Evolutionary conservation across 2,888 invertebrate species (phyloP).

Genomic region (Leptinotarsa juncta): DNA sequence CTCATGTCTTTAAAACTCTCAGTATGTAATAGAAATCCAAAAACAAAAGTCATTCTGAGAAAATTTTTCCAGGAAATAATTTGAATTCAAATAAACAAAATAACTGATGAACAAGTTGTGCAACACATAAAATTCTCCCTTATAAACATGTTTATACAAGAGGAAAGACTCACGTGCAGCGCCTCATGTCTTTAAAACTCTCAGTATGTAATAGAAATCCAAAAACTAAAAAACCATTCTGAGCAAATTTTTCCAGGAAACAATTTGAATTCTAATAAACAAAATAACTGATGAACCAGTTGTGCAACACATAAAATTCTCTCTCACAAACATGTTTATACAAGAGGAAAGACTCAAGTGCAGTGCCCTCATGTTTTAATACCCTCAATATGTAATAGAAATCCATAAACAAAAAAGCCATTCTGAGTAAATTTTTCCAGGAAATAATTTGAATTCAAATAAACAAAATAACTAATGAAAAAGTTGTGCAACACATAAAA

Average conservation of each 20-base stretch:
- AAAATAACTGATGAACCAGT: not conserved
- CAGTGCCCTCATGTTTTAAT: not conserved
- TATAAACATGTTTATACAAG: not conserved
- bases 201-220: not conserved
- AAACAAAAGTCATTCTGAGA: not conserved
- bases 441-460: not conserved
- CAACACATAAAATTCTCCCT: not conserved
- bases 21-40: not conserved
- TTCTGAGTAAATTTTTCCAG: not conserved
- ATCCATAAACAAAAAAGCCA: not conserved
- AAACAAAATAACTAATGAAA: not conserved
- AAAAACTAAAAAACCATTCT: not conserved
- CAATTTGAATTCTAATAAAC: not conserved
- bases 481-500: not conserved
- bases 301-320: not conserved
- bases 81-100: not conserved
- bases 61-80: not conserved
- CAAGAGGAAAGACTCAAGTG: not conserved
- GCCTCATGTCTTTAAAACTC: too few relatives aligned
- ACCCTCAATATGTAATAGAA: not conserved
- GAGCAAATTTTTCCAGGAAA: not conserved
- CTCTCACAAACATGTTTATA: not conserved
- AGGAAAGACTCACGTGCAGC: not conserved
- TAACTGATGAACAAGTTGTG: not conserved
- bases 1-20: too few relatives aligned